phyloP scores from a whole-genome alignment of 64 coral and sea anemone genomes.

The Platygyra sinensis region DNA sequence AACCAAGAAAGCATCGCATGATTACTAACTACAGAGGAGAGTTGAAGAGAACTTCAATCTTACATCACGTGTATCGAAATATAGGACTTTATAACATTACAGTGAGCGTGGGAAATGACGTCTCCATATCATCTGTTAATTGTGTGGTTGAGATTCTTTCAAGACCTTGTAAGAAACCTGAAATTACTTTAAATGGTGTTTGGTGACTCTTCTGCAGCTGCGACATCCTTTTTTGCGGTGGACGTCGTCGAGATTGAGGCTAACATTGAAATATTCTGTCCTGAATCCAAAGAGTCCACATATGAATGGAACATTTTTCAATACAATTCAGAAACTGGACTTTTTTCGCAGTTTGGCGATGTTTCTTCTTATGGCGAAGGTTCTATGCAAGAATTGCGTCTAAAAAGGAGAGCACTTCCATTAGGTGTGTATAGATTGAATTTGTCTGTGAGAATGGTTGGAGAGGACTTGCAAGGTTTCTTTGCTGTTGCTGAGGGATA shows the following conservation, averaged over 20 bases:
- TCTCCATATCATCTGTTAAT: conserved; percentile 23
- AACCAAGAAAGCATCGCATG: neutral
- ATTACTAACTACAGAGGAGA: neutral
- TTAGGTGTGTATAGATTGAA: conserved; percentile 45
- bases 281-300: conserved; percentile 48
- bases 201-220: neutral
- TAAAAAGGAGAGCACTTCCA: conserved; percentile 38
- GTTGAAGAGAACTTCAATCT: neutral
- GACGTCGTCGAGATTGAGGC: conserved; percentile 24
- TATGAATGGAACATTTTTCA: conserved; percentile 59
- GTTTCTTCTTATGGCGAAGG: neutral
- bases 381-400: conserved; percentile 18
- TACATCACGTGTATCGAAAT: conserved; percentile 17
- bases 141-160: conserved; percentile 61
- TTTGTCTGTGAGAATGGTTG: conserved; percentile 49
- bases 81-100: conserved; percentile 32
- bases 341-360: neutral
- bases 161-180: conserved; percentile 48
- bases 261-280: conserved; percentile 48
- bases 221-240: conserved; percentile 15
- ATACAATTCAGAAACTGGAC: neutral
- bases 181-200: conserved; percentile 25
- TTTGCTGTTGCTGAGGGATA: conserved; percentile 47
- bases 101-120: conserved; percentile 34
- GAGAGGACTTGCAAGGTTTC: conserved; percentile 33